These are phyloP conservation scores for Cryptotis parvus DNA, from an alignment of 2,113 vertebrate genomes.

Conservation along the genomic window DNA sequence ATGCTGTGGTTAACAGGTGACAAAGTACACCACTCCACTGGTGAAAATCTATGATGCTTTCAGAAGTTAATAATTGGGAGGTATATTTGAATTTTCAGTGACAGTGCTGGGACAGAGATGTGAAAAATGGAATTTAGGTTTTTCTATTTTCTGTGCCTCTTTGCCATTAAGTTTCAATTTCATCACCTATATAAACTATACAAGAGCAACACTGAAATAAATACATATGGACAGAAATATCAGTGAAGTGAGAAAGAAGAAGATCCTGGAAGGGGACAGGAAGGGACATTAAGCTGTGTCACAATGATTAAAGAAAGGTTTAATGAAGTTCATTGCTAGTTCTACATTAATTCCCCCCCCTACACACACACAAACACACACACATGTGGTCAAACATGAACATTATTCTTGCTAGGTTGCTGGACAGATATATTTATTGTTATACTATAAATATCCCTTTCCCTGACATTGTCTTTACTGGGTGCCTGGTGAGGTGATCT, in stretches of 20 bases:
- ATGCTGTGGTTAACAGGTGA: neutral
- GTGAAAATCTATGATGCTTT: neutral
- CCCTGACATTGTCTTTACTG: neutral
- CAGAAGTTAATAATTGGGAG: neutral
- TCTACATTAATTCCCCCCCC: neutral
- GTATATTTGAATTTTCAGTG: no score
- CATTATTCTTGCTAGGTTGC: accelerated
- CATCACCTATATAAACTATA: accelerated
- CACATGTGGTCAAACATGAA: accelerated
- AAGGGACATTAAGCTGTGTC: accelerated
- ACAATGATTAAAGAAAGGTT: no score
- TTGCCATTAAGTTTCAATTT: neutral
- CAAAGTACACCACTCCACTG: neutral
- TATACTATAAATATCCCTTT: neutral
- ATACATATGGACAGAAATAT: neutral
- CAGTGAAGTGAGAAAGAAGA: neutral
- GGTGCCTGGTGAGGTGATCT: no score
- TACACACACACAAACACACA: no score
- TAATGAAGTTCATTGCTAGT: accelerated
- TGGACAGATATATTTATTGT: accelerated
- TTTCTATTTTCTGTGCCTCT: neutral
- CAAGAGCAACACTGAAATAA: neutral
- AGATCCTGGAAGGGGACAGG: neutral
- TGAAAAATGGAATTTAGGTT: accelerated
- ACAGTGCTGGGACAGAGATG: neutral